Evolutionary conservation across 2,113 vertebrate genomes (phyloP), one percentile per base, ranked within the genome.

Genomic region (Pluvialis apricaria): DNA sequence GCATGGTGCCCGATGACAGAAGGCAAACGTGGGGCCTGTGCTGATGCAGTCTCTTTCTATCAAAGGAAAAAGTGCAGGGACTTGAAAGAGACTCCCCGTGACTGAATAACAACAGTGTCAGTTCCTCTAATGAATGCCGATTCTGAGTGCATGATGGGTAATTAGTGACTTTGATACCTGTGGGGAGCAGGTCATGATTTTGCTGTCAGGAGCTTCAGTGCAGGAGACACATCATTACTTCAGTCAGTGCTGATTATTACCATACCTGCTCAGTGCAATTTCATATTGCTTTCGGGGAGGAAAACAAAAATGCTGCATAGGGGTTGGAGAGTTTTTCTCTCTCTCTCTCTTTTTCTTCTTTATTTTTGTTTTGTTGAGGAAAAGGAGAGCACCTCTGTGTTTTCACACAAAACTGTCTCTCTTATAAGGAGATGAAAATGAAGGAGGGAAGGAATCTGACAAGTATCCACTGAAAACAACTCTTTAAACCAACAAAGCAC

Each of bases 111-210:
- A 26, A 26, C 79, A 42, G 82, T 54, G 87, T 91, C 89, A 64
- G 77, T 54, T 86, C 93, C 92, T 68, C 78, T 97, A 95, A 97
- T 95, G 97, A 97, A 81, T 17, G 90, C 83, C 20, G 45, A 76
- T 93, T 89, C 12, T 70, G 77, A 82, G 87, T 38, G 70, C 60
- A 8, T 71, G 85, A 96, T 85, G 92, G 92, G 85, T 97, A 97
- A 97, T 97, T 97, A 97, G 96, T 65, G 93, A 93, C 94, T 97
- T 97, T 96, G 96, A 97, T 97, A 97, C 96, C 86, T 95, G 95
- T 88, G 88, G 96, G 94, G 94, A 97, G 92, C 94, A 96, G 94
- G 97, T 96, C 96, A 91, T 95, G 95, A 97, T 97, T 97, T 95
- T 93, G 91, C 94, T 97, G 96, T 96, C 94, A 96, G 85, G 68